Evolutionary conservation across 2,113 vertebrate species (phyloP), one percentile per base, ranked within the genome.

Genomic region (Oenanthe melanoleuca): DNA sequence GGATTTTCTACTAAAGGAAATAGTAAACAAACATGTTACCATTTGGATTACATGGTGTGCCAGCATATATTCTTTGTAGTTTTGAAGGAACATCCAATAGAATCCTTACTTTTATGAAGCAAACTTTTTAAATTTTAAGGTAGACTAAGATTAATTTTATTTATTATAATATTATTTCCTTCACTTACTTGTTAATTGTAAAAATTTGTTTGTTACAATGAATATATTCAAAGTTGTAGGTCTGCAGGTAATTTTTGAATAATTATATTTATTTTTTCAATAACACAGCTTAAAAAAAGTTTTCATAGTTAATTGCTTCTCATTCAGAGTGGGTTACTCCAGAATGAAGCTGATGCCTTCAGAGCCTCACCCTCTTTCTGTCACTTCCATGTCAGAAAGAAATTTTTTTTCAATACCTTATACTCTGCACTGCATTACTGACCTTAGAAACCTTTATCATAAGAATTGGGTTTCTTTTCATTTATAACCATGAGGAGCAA

Each of bases 1-100:
- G 72, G 69, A 82, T 89, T 96, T 95, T 78, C 60, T 88, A 84
- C 64, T 64, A 88, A 85, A 92, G 17, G 49, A 87, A 95, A 93
- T 78, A 90, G 86, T 82, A 93, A 96, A 71, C 70, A 94, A 95
- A 73, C 57, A 84, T 69, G 56, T 79, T 65, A 59, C 56, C 33
- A 69, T 34, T 83, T 86, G 86, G 60, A 93, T 95, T 92, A 86
- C 44, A 50, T 86, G 47, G 20, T 80, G 42, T 80, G 88, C 60
- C 57, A 95, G 86, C 42, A 66, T 56, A 61, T 15, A 80, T 67
- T 64, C 79, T 93, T 84, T 66, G 31, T 38, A 64, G 42, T 83
- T 81, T 86, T 86, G 66, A 95, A 84, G 60, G 29, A 92, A 42
- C 42, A 83, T 86, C 73, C 14, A 72, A 64, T 65, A 66, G 78